Conservation (phyloP, 2,797 vertebrate species). For the Lemur catta region DNA sequence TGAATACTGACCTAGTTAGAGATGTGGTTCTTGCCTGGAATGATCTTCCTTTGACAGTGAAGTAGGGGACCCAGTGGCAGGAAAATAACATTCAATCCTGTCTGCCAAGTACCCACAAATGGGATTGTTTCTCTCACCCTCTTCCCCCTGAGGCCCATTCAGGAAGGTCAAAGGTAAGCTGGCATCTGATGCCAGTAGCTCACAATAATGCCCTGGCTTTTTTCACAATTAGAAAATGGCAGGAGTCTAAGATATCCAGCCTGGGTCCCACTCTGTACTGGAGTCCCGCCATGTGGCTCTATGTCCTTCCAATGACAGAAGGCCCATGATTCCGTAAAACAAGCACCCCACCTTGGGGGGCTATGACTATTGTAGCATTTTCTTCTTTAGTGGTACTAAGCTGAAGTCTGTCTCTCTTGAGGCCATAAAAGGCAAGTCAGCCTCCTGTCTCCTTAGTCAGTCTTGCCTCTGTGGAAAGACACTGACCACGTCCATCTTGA, state of each 20-base stretch:
- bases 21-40: neutral
- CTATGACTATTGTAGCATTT: accelerated
- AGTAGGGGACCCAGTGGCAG: neutral
- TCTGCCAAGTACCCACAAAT: neutral
- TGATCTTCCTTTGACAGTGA: neutral
- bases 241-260: neutral
- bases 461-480: neutral
- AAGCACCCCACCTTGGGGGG: accelerated
- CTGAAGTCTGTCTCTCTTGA: neutral
- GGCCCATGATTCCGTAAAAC: neutral
- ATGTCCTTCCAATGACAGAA: neutral
- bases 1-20: neutral
- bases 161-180: neutral
- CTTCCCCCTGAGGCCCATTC: neutral
- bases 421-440: neutral
- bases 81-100: neutral
- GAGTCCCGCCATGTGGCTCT: neutral
- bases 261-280: neutral
- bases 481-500: neutral
- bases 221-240: neutral
- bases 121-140: neutral
- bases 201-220: neutral
- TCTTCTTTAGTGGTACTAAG: neutral
- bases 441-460: neutral
- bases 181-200: neutral